Base-by-base conservation (phyloP, 2,113 vertebrate species). In the Apistogramma diplotaenia region DNA sequence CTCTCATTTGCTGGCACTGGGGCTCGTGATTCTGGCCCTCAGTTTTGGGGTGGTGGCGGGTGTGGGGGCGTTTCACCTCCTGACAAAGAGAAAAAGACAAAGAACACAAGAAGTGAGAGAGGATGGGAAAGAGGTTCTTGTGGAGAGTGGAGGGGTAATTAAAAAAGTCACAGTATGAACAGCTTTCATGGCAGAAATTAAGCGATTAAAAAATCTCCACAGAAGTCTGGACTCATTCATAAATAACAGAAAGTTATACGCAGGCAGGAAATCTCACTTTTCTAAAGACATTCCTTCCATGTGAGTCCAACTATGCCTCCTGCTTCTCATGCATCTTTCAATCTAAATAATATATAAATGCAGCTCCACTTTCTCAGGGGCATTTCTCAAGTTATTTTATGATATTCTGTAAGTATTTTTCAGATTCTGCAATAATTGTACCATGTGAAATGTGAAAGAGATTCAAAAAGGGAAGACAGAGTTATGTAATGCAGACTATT, bases 151-250 rank as follows among this genome's bases (percentile, higher is more conserved):
- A 12, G 79, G 75, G 35, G 92, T 94, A 37, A 85, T 94, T 58
- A 95, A 96, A 90, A 95, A 75, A 23, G 84, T 96, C 35, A 96
- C 95, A 0, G 95, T 96, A 11, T 96, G 76, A 93, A 61, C 19
- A 11, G 10, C 16, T 46, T 16, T 51, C 40, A 49, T 57, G 51
- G 40, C 25, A 58, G 37, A 43, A 40, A 40, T 54, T 40, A 3
- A 49, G 2, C 23, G 5, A 16, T 8, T 3, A 4, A 55, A 61
- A 65, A 6, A 16, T 25, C 53, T 18, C 13, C 9, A 73, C 23
- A 31, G 8, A 19, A 31, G 16, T 57, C 18, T 53, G 8, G 31
- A 16, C 16, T 16, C 16, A 15, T 19, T 27, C 2, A 1, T 5
- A 33, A 19, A 19, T 61, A 37, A 61, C 58, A 31, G 7, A 60